phyloP scores from a whole-genome alignment of 2,113 vertebrate genomes.

The Syngnathus scovelli region DNA sequence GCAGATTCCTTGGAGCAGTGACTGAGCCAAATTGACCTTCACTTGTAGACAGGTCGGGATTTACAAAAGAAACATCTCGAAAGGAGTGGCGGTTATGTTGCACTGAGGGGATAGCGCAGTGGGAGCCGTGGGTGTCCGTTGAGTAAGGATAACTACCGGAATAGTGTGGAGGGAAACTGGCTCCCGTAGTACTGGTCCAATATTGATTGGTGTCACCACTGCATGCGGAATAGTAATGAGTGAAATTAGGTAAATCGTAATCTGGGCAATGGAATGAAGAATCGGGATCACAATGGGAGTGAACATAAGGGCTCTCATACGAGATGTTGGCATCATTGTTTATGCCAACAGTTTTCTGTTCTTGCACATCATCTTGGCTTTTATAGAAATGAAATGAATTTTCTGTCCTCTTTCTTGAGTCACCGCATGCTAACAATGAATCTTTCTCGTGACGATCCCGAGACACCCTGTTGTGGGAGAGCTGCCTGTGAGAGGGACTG shows the following conservation, averaged over 20 bases:
- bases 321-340: not conserved
- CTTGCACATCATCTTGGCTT: not conserved
- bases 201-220: not conserved
- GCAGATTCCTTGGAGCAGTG: slow-evolving; percentile 18
- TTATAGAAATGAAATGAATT: not conserved
- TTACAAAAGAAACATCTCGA: not conserved
- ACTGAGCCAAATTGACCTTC: slow-evolving; percentile 20
- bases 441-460: not conserved
- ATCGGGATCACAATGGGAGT: not conserved
- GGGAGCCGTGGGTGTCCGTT: not conserved
- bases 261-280: not conserved
- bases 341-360: not conserved
- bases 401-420: slow-evolving; percentile 5
- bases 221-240: not conserved
- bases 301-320: not conserved
- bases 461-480: slow-evolving; percentile 12
- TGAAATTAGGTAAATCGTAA: slow-evolving; percentile 15
- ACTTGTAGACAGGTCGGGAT: slow-evolving; percentile 35
- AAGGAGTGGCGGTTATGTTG: rapidly evolving
- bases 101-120: not conserved
- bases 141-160: not conserved
- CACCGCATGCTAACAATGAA: not conserved
- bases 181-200: not conserved
- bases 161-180: not conserved
- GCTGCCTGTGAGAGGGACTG: not conserved